A percentile compares a stretch with the other conserved stretches of the same genome.
phyloP scores from a whole-genome alignment of 2,113 vertebrate genomes.

The Phodopus roborovskii region DNA sequence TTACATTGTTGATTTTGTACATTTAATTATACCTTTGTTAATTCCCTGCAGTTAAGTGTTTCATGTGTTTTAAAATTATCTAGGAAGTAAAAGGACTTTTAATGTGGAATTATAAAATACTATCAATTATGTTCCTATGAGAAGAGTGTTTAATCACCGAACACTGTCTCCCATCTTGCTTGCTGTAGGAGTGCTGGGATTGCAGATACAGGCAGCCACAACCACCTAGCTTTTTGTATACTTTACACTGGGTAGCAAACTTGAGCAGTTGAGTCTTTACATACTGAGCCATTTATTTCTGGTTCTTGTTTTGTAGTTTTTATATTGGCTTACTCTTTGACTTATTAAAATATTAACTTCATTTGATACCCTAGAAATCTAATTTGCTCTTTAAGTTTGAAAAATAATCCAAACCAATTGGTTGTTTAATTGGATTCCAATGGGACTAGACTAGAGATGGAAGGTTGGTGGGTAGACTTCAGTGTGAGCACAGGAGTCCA shows the following conservation, averaged over 20 bases:
- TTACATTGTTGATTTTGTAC: not conserved
- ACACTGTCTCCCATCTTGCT: not conserved
- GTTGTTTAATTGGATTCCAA: conserved; percentile 16
- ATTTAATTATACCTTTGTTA: conserved; percentile 33
- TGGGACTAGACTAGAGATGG: not conserved
- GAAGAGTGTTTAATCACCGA: conserved; percentile 28
- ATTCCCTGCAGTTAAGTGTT: conserved; percentile 5
- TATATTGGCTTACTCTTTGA: not conserved
- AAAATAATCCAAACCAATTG: conserved; percentile 3
- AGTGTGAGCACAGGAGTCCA: not conserved
- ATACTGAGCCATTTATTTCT: not conserved
- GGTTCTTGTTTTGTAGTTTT: not conserved
- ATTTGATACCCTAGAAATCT: conserved; percentile 36
- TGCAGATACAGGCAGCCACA: not conserved
- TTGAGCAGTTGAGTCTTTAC: not conserved
- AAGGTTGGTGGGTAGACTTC: conserved; percentile 13
- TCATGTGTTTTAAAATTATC: conserved; percentile 1
- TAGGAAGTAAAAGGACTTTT: conserved; percentile 31
- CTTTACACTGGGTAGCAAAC: no score
- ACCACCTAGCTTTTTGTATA: not conserved
- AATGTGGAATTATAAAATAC: conserved; percentile 49
- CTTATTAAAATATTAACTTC: conserved; percentile 34
- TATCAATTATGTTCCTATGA: not conserved
- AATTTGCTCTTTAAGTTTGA: conserved; percentile 48
- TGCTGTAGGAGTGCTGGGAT: not conserved